Conservation (phyloP, 2,888 invertebrate species). For the Harpagoxenus sublaevis region DNA sequence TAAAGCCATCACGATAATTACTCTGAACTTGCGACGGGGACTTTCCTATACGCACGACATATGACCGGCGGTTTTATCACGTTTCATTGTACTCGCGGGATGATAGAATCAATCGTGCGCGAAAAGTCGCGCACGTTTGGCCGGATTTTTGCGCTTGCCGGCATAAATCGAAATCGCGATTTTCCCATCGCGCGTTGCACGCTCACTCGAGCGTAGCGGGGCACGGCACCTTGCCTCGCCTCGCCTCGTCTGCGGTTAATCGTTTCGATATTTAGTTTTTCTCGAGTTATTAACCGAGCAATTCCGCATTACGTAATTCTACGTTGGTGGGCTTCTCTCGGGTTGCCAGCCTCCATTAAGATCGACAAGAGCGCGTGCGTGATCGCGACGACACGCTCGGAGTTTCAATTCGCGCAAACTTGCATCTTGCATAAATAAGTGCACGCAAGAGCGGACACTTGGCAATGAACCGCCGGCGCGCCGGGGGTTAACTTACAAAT, state of each 20-base stretch:
- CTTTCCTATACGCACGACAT: neutral
- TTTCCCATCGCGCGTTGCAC: slow-evolving; percentile 49
- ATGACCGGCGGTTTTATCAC: neutral
- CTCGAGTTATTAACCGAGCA: slow-evolving; percentile 30
- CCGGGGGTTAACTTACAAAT: slow-evolving; percentile 40
- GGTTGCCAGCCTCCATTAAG: slow-evolving; percentile 12
- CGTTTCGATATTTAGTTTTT: slow-evolving; percentile 55
- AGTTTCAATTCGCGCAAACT: slow-evolving; percentile 33
- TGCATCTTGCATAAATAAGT: slow-evolving; percentile 30
- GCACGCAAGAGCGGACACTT: slow-evolving; percentile 18
- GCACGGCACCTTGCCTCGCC: slow-evolving; percentile 32
- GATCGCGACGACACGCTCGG: slow-evolving; percentile 9
- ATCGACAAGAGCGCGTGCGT: neutral
- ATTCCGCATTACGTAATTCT: slow-evolving; percentile 36
- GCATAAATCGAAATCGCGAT: slow-evolving; percentile 59
- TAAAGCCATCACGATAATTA: slow-evolving; percentile 29
- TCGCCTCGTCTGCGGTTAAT: slow-evolving; percentile 47
- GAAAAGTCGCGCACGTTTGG: slow-evolving; percentile 36
- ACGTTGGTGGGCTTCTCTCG: slow-evolving; percentile 33
- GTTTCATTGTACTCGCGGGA: slow-evolving; percentile 18
- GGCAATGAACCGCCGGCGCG: slow-evolving; percentile 24
- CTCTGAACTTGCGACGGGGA: slow-evolving; percentile 14
- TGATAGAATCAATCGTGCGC: slow-evolving; percentile 49
- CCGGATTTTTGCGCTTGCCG: slow-evolving; percentile 27
- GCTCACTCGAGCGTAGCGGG: slow-evolving; percentile 47